phyloP scores from a whole-genome alignment of 2,888 invertebrate genomes.

The Drosophila colorata region DNA sequence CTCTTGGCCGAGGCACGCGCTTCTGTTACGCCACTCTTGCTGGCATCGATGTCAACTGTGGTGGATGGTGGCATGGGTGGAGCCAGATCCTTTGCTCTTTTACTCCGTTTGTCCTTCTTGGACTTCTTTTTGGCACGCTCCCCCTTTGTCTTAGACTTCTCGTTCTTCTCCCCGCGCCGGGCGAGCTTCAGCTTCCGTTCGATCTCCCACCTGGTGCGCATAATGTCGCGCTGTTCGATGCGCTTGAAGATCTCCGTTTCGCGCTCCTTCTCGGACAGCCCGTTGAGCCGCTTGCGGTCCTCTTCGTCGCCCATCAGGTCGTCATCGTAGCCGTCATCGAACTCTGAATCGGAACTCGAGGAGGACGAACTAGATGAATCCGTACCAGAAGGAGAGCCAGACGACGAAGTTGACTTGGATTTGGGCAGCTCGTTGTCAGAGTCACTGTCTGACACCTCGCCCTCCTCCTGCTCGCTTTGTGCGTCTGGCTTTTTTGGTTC shows the following conservation, averaged over 20 bases:
- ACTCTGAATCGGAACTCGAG: constrained; percentile 92
- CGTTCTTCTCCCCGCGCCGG: constrained; percentile 90
- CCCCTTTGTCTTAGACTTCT: constrained; percentile 84
- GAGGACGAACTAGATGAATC: constrained; percentile 80
- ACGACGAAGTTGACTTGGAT: constrained; percentile 45
- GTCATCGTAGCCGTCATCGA: constrained; percentile 98
- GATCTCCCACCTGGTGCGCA: constrained; percentile 98
- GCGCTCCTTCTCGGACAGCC: constrained; percentile 98
- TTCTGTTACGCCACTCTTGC: constrained; percentile 33
- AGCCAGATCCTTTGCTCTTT: constrained; percentile 42
- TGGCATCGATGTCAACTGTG: constrained; percentile 35
- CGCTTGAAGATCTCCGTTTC: constrained; percentile 99
- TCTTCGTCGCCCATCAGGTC: constrained; percentile 98
- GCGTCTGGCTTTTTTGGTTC: constrained; percentile 69
- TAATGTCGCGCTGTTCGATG: constrained; percentile 96
- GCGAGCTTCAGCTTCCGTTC: constrained; percentile 96
- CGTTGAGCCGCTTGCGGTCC: constrained; percentile 94
- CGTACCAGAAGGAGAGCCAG: constrained; percentile 58
- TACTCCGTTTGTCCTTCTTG: constrained; percentile 64
- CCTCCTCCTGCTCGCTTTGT: constrained; percentile 91
- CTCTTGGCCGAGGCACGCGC: constrained; percentile 49
- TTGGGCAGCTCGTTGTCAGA: constrained; percentile 85
- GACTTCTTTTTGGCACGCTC: constrained; percentile 87
- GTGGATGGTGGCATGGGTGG: constrained; percentile 29
- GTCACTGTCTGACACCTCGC: constrained; percentile 91